Base-by-base conservation (phyloP, 1,140 invertebrate species). In the Aporrectodea caliginosa region DNA sequence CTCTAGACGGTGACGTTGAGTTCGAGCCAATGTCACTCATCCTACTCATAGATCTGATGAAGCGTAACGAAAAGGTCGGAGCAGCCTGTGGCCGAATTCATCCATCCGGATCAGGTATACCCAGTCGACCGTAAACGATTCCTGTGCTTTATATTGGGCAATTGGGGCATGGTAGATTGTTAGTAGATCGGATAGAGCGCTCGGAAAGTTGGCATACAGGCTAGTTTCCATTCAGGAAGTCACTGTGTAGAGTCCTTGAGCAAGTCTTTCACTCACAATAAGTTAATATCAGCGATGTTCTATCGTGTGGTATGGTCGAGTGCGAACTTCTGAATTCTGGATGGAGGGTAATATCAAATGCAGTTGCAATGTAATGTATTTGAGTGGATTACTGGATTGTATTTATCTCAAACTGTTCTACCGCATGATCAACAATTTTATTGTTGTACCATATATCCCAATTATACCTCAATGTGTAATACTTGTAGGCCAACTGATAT, bases 31-130 rank as follows among this genome's bases (percentile, higher is more conserved):
- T 93, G 83, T 97, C 97, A 78, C 97, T 99, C 0, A 92, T 96
- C 83, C 89, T 99, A 22, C 89, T 99, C 14, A 92, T 99, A 1
- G 97, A 99, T 92, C 92, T 98, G 84, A 98, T 99, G 96, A 98
- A 98, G 86, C 99, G 98, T 86, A 99, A 99, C 86, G 93, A 93
- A 84, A 98, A 98, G 88, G 90, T 98, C n/a, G 97, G 97, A 31
- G 97, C 97, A 70, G 97, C 97, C 79, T 99, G 97, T 89, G 97
- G 97, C 35, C 92, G 97, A 83, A 99, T 99, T 88, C 97, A 99
- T 91, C 97, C 97, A 0, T 93, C 98, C 77, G 97, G 97, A 35
- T 94, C 94, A 35, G 75, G 75, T 76, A 76, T 32, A 27, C 76
- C n/a, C n/a, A n/a, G n/a, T n/a, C n/a, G n/a, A n/a, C n/a, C n/a